These are phyloP conservation scores for Drosophila austrosaltans DNA, from an alignment of 2,888 invertebrate species.

Conservation along the genomic window DNA sequence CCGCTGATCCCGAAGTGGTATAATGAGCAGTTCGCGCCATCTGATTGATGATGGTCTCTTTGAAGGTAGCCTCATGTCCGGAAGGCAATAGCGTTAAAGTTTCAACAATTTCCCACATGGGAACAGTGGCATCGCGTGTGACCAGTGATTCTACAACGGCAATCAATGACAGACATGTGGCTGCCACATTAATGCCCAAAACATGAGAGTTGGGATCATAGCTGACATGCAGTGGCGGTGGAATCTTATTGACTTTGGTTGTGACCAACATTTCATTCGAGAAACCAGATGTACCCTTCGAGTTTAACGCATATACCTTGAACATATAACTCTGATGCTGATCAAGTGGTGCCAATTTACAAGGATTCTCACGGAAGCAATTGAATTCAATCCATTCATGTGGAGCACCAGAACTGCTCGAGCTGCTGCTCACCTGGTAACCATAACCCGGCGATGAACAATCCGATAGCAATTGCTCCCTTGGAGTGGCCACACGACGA, in stretches of 20 bases:
- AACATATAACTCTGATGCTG: slow-evolving; percentile 94
- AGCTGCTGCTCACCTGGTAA: slow-evolving; percentile 35
- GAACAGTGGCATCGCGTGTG: slow-evolving; percentile 85
- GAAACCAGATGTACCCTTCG: slow-evolving; percentile 93
- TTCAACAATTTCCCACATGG: slow-evolving; percentile 90
- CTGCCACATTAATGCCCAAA: slow-evolving; percentile 90
- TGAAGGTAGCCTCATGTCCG: slow-evolving; percentile 88
- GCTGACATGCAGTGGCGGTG: slow-evolving; percentile 91
- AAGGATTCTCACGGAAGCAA: slow-evolving; percentile 93
- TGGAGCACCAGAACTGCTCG: slow-evolving; percentile 63
- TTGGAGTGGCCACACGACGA: slow-evolving; percentile 86
- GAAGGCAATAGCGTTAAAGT: slow-evolving; percentile 89
- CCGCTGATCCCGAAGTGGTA: slow-evolving; percentile 59
- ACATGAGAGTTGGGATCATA: slow-evolving; percentile 91
- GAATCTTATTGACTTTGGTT: slow-evolving; percentile 93
- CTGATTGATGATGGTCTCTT: slow-evolving; percentile 88
- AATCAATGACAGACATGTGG: slow-evolving; percentile 90
- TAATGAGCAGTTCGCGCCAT: slow-evolving; percentile 73
- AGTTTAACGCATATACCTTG: slow-evolving; percentile 94
- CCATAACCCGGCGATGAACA: slow-evolving; percentile 81
- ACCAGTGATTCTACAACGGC: slow-evolving; percentile 90
- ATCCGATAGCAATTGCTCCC: slow-evolving; percentile 86
- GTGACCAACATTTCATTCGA: slow-evolving; percentile 92
- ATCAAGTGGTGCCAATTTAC: slow-evolving; percentile 92
- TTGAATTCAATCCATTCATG: slow-evolving; percentile 92